Conservation (phyloP, 2,888 invertebrate genomes). For the Brachyopa scutellaris region DNA sequence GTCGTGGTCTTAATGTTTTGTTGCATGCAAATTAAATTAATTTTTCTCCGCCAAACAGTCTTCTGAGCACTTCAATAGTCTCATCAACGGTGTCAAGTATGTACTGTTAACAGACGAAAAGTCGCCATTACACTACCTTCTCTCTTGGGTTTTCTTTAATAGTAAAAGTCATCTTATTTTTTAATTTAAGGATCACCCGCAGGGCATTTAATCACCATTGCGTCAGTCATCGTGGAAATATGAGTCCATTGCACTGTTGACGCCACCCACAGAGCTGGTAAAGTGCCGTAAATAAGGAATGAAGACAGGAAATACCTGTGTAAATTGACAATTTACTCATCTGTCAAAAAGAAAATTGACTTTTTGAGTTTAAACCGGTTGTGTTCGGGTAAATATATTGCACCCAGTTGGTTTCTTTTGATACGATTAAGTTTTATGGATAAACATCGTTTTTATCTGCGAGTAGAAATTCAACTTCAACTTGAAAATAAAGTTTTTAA, state of each 20-base stretch:
- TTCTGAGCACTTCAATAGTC: too few species aligned
- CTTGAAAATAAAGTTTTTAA: too few species aligned
- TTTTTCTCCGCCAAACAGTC: not conserved
- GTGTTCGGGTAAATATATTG: too few species aligned
- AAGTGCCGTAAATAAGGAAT: conserved; percentile 6
- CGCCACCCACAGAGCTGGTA: conserved; percentile 6
- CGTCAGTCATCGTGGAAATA: conserved; percentile 28
- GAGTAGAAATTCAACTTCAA: too few species aligned
- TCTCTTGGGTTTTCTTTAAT: not conserved
- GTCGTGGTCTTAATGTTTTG: too few species aligned
- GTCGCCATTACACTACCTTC: not conserved
- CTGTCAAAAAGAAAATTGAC: not conserved
- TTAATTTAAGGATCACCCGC: conserved; percentile 2
- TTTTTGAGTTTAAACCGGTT: conserved; percentile 14
- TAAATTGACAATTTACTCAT: conserved; percentile 3
- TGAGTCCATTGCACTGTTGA: conserved; percentile 41
- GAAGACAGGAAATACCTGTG: conserved; percentile 14
- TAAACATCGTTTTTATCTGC: too few species aligned
- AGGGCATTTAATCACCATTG: not conserved
- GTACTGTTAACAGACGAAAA: too few species aligned
- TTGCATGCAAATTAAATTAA: too few species aligned
- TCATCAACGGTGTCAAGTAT: too few species aligned
- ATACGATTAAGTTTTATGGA: not conserved
- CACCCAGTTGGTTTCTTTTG: not conserved
- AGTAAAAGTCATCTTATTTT: not conserved